These are phyloP conservation scores for Thereva unica DNA, from an alignment of 2,888 invertebrate species.

Conservation along the genomic window DNA sequence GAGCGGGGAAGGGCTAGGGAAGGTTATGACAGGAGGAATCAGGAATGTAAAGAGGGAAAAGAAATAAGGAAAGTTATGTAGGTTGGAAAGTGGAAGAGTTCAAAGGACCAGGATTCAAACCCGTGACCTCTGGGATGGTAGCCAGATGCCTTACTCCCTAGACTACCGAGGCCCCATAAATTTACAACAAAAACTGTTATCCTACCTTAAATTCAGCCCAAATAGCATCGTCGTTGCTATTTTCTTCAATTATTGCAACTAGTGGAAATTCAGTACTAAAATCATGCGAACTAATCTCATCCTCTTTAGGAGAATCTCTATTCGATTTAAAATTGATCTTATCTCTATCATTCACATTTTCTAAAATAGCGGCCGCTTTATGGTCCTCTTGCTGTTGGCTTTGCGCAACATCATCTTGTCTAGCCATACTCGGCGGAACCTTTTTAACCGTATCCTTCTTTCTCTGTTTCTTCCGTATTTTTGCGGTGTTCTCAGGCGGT, in stretches of 20 bases:
- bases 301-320: not conserved
- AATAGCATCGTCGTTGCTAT: conserved; percentile 34
- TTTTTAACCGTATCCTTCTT: conserved; percentile 29
- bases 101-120: no score
- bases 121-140: no score
- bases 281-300: conserved; percentile 1
- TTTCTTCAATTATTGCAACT: conserved; percentile 32
- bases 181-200: not conserved
- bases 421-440: not conserved
- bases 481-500: not conserved
- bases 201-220: conserved; percentile 40
- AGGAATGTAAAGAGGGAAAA: no score
- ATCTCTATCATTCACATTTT: conserved; percentile 3
- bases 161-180: no score
- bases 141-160: no score
- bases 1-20: no score
- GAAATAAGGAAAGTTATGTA: no score
- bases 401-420: no score
- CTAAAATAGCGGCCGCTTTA: not conserved
- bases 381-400: not conserved
- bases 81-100: no score
- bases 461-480: conserved; percentile 28
- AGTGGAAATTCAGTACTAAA: conserved; percentile 18
- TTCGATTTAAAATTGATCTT: not conserved
- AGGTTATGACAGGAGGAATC: no score